These are phyloP conservation scores for Cromileptes altivelis DNA, from an alignment of 2,113 vertebrate species.

Conservation along the genomic window DNA sequence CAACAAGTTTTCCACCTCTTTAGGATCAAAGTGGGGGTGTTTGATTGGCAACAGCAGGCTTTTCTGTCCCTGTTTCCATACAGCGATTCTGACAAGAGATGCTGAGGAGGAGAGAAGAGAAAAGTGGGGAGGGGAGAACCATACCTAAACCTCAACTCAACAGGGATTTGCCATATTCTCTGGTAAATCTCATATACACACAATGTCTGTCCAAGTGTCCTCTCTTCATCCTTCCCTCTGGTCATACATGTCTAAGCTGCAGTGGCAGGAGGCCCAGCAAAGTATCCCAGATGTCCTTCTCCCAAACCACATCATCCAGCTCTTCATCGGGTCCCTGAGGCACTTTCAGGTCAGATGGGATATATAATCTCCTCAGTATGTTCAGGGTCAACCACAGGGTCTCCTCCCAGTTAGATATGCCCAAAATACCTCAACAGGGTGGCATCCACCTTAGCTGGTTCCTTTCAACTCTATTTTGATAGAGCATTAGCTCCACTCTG, in stretches of 20 bases:
- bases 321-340: not conserved
- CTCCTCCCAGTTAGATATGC: not conserved
- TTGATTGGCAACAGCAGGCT: conserved; percentile 12
- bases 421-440: not conserved
- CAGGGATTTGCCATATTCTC: not conserved
- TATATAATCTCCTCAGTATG: not conserved
- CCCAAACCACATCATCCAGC: not conserved
- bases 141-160: not conserved
- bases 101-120: not conserved
- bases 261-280: not conserved
- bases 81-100: conserved; percentile 7
- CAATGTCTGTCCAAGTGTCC: not conserved
- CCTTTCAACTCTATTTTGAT: not conserved
- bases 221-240: not conserved
- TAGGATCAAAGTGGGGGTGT: conserved; percentile 18
- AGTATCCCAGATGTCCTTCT: not conserved
- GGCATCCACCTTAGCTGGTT: not conserved
- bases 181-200: not conserved
- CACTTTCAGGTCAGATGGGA: not conserved
- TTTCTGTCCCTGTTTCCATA: conserved; percentile 7
- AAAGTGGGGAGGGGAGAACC: not conserved
- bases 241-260: not conserved
- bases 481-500: not conserved
- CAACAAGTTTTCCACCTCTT: conserved; percentile 13
- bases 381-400: not conserved